Evolutionary conservation across 2,797 vertebrate genomes (phyloP).

Genomic region (Scolopax rusticola): DNA sequence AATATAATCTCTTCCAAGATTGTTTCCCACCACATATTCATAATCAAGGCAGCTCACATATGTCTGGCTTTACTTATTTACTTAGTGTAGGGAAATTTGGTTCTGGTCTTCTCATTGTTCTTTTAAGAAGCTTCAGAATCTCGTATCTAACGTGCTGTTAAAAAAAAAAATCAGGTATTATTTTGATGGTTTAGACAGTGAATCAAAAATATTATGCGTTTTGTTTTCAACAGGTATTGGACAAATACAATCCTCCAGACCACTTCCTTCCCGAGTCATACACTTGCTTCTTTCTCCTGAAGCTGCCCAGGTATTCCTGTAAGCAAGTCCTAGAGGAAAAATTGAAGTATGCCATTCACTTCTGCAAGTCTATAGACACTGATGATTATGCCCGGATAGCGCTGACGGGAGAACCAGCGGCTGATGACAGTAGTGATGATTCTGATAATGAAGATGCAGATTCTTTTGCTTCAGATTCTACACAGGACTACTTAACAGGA

Average conservation of each 20-base stretch:
- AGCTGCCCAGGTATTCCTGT: conserved; percentile 97
- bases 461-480: conserved; percentile 97
- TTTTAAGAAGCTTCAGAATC: background rate
- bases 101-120: background rate
- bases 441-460: conserved; percentile 97
- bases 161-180: background rate
- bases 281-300: conserved; percentile 98
- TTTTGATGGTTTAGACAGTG: background rate
- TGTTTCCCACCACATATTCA: background rate
- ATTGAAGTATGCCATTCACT: conserved; percentile 98
- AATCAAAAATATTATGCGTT: background rate
- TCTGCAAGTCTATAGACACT: conserved; percentile 99
- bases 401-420: conserved; percentile 92
- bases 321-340: conserved; percentile 97
- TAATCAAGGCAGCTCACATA: background rate
- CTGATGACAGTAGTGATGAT: conserved; percentile 95
- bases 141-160: background rate
- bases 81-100: background rate
- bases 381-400: conserved; percentile 98
- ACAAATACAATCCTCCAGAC: conserved; percentile 98
- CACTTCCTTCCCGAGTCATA: conserved; percentile 99
- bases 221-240: conserved; percentile 86
- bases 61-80: background rate
- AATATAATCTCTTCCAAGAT: background rate
- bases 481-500: conserved; percentile 96